Evolutionary conservation across 1,140 invertebrate species (phyloP), one percentile per base, ranked within the genome.

Genomic region (Lepidotrigona ventralis): DNA sequence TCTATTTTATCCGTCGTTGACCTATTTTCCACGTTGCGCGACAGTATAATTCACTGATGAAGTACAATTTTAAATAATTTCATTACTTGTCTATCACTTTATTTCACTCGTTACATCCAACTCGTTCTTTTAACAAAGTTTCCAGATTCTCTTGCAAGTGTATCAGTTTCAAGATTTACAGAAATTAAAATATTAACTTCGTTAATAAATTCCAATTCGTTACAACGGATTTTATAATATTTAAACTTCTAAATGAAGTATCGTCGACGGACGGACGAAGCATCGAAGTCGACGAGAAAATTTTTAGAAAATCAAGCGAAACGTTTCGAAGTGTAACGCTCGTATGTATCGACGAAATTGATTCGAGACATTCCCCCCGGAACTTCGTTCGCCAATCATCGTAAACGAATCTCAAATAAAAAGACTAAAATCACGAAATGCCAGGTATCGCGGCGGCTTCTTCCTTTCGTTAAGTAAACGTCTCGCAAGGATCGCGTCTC

Each of bases 401-500:
- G 64, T 53, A 78, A 68, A 78, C 19, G 76, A 78, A 69, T 78
- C 12, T 68, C 76, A 78, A 78, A 68, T 29, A 78, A 78, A 68
- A 78, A 33, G 26, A 21, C 63, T n/a, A 33, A 51, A 68, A 68
- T 78, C 76, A 53, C 63, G 64, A 78, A 69, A 78, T 46, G 53
- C 51, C 76, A 17, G 63, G 63, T 29, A 77, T 77, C 63, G 46
- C 60, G 21, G 39, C 46, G 21, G 63, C 51, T 68, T 8, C 76
- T 68, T 54, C 46, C 33, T 78, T 68, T 68, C 76, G 63, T 68
- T 78, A 78, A 78, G 76, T 78, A 78, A 78, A 78, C 76, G 76
- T 68, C 76, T 78, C 63, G 76, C 76, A 17, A 78, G 76, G 63
- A 68, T 66, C 76, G 76, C 51, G 46, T 78, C 51, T 54, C 21